Evolutionary conservation across 2,888 invertebrate genomes (phyloP), one percentile per base, ranked within the genome.

Genomic region (Pachydiplax longipennis): DNA sequence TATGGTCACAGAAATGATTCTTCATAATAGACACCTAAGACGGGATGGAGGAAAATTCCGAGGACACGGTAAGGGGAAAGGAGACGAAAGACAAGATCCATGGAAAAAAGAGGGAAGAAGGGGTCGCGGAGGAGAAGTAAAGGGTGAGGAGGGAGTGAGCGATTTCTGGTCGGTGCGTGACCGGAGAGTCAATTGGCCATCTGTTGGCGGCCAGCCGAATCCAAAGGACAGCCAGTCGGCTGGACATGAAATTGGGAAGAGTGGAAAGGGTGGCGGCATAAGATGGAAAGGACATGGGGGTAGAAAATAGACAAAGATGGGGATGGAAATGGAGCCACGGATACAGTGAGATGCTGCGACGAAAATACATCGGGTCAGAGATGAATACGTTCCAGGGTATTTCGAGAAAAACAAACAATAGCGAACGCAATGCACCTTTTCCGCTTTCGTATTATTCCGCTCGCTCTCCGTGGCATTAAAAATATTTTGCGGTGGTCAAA

Each of bases 161-260:
- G 87, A 87, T 87, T 87, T 87, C 87, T 87, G 87, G 87, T 87
- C 87, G 87, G 87, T 87, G 87, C 87, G 87, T 87, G 87, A 87
- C 87, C 65, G 61, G 87, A 37, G 87, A 87, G 87, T 87, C 87
- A 87, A 87, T 87, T 87, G 87, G 87, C 87, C 87, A 87, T 87
- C 87, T 87, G 87, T 87, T 87, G 87, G 87, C 87, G 87, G 87
- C 61, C 87, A 87, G 87, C 87, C 87, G 87, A 87, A 87, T 87
- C 87, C 87, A 61, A 87, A 87, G 87, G 87, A 87, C 87, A 87
- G 87, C 87, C 87, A 87, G 87, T 87, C 87, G 87, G 40, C 87
- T 87, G 87, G 87, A 87, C 87, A 61, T 61, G 61, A 61, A 61
- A 35, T 44, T 44, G 83, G 83, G 58, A 61, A 37, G 22, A 58